A percentile compares a stretch with the other conserved stretches of the same genome.
Evolutionary conservation across 2,888 invertebrate genomes (phyloP).

Genomic region (Noctua janthina): DNA sequence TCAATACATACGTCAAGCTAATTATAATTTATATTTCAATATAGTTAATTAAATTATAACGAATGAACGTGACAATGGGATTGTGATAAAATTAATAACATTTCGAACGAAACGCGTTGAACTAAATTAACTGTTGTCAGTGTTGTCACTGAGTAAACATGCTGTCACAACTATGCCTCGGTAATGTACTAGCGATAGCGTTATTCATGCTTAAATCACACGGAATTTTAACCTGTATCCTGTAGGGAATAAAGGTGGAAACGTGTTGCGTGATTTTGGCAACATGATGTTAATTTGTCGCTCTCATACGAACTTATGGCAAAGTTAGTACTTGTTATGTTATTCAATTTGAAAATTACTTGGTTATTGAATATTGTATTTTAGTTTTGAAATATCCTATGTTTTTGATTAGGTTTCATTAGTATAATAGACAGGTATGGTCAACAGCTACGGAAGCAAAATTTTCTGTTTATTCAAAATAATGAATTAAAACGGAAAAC

Average conservation of each 20-base stretch:
- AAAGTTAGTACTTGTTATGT: conserved; percentile 41
- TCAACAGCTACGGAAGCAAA: background rate
- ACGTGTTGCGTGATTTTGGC: background rate
- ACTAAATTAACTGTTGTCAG: conserved; percentile 63
- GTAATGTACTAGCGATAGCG: conserved; percentile 41
- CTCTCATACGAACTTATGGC: conserved; percentile 35
- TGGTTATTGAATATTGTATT: conserved; percentile 13
- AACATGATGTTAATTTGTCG: conserved; percentile 58
- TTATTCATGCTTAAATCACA: conserved; percentile 30
- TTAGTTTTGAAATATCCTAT: background rate
- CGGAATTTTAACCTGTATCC: conserved; percentile 28
- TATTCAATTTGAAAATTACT: conserved; percentile 52
- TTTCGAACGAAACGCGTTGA: conserved; percentile 55
- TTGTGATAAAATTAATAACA: conserved; percentile 67
- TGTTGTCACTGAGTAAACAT: conserved; percentile 61
- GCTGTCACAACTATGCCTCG: conserved; percentile 56
- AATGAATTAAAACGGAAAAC: conserved; percentile 1
- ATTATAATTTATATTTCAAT: conserved; percentile 55
- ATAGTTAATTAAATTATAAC: conserved; percentile 64
- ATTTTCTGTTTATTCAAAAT: background rate
- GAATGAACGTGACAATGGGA: conserved; percentile 58
- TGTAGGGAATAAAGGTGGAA: background rate
- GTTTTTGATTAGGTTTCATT: background rate
- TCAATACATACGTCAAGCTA: conserved; percentile 43
- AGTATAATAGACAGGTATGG: background rate